Evolutionary conservation across 2,797 vertebrate species (phyloP), one percentile per base, ranked within the genome.

Genomic region (Acipenser transmontanus): DNA sequence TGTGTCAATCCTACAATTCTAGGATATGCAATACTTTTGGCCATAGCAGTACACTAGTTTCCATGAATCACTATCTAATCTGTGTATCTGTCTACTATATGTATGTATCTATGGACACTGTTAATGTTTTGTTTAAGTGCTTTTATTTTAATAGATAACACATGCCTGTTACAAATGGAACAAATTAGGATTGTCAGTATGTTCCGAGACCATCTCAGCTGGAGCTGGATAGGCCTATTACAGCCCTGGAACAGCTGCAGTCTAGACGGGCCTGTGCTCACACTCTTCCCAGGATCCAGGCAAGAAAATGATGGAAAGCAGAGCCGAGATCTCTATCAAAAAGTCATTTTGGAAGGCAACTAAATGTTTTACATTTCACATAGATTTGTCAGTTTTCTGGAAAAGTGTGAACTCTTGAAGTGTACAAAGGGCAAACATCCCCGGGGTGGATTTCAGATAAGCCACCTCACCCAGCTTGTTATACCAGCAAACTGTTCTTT

Each of bases 211-310:
- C 49, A 8, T 10, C 50, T 54, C 61, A 34, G 48, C 11, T 14
- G 13, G 67, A n/a, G 47, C 54, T 17, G 54, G 52, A 57, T 57
- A 11, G 54, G 54, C 9, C 54, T 57, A 57, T 13, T 56, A 17
- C 62, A 64, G 7, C 50, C 62, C 61, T 0, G 61, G 83, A 80
- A 86, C 84, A 87, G 84, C 85, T 89, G 84, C 84, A 77, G 85
- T 85, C 84, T 86, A 80, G 84, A 85, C 85, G 78, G 80, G 81
- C 84, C 34, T 34, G 34, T 34, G 72, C 73, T 78, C 78, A 77
- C 71, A 54, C 49, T 61, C 80, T 77, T n/a, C 14, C 10, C 2
- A 2, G 2, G 49, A 17, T 20, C 47, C 50, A 50, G 9, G 7
- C 2, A 57, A 57, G 9, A 57, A 13, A 57, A 34, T 34, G 34